A percentile compares a stretch with the other conserved stretches of the same genome.
Evolutionary conservation across 1,140 invertebrate genomes (phyloP).

Genomic region (Paraescarpia echinospica): DNA sequence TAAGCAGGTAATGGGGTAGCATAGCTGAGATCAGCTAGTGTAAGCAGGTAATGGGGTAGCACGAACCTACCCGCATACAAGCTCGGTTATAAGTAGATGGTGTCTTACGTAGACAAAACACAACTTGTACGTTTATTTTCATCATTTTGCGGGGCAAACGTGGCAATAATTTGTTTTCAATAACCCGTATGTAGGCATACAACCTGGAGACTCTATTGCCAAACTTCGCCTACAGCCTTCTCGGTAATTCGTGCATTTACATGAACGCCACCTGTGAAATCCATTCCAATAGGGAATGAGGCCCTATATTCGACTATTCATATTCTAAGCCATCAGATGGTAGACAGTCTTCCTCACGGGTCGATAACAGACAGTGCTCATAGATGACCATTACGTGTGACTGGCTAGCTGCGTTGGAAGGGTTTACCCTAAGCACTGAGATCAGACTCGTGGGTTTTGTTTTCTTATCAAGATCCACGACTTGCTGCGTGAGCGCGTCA

Average conservation of each 20-base stretch:
- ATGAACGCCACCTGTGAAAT: neutral
- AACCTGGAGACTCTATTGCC: neutral
- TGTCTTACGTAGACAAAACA: too few relatives aligned
- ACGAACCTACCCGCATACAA: too few relatives aligned
- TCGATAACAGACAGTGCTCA: neutral
- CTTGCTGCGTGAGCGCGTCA: neutral
- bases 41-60: neutral
- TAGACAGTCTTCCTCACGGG: neutral
- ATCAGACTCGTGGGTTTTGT: neutral
- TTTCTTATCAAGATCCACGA: neutral
- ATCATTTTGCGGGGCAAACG: neutral
- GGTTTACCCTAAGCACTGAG: neutral
- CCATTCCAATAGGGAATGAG: neutral
- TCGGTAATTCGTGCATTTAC: neutral
- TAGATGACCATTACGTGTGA: neutral
- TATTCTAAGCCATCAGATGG: neutral
- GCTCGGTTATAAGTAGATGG: too few relatives aligned
- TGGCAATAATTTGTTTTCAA: neutral
- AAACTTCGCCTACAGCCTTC: too few relatives aligned
- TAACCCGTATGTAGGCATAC: neutral
- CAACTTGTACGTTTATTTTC: neutral
- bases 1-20: neutral
- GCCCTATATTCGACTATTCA: neutral
- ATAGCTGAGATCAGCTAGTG: slow-evolving; percentile 19
- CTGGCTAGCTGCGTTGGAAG: neutral